phyloP scores from a whole-genome alignment of 2,888 invertebrate species.

The Altica lythri region DNA sequence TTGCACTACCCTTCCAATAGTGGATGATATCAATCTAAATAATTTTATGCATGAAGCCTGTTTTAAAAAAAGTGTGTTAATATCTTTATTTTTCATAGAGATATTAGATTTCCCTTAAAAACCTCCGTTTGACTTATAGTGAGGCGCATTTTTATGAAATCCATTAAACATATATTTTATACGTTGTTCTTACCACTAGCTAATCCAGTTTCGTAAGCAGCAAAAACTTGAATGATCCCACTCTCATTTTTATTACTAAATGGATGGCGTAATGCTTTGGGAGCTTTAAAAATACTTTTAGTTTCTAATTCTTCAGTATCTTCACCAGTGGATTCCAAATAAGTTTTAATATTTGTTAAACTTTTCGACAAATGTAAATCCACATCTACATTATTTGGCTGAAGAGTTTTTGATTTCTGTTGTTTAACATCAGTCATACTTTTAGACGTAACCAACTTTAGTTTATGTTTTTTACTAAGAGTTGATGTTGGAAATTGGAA shows the following conservation, averaged over 20 bases:
- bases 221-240: conserved; percentile 76
- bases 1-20: too few species aligned
- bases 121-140: too few species aligned
- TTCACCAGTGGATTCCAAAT: conserved; percentile 37
- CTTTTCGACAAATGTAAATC: conserved; percentile 55
- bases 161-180: too few species aligned
- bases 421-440: conserved; percentile 68
- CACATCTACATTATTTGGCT: conserved; percentile 49
- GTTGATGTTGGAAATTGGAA: too few species aligned
- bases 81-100: too few species aligned
- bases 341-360: conserved; percentile 53
- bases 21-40: too few species aligned
- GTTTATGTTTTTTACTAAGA: conserved; percentile 55
- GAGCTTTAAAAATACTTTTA: neutral
- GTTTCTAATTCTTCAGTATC: conserved; percentile 30
- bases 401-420: conserved; percentile 45
- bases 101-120: too few species aligned
- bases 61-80: too few species aligned
- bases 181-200: conserved; percentile 67
- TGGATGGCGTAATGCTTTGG: conserved; percentile 34
- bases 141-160: too few species aligned
- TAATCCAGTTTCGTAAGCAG: conserved; percentile 94
- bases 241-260: conserved; percentile 49
- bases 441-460: conserved; percentile 65
- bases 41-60: too few species aligned